Evolutionary conservation across 2,797 vertebrate species (phyloP), one percentile per base, ranked within the genome.

Genomic region (Coregonus sp.): DNA sequence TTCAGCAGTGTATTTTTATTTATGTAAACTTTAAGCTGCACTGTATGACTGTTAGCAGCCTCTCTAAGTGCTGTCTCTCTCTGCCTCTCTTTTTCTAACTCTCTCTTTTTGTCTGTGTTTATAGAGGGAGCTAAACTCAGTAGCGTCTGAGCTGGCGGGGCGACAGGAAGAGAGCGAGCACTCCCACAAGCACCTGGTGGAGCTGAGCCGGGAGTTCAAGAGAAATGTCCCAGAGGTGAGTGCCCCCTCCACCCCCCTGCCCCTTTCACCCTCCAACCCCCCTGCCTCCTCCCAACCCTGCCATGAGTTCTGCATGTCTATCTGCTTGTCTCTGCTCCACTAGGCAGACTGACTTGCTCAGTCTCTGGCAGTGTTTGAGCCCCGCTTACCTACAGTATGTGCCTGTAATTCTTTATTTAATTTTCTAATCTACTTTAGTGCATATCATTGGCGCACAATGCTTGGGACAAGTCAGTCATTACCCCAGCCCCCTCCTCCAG

Each of bases 151-250:
- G 81, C 94, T 96, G 94, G 96, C 95, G 65, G 95, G 93, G 0
- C 94, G 95, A 90, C 90, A 93, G 91, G 95, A 97, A 89, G 94
- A 95, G 90, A 95, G 95, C 11, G 89, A 95, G 1, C 94, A 94
- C 91, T 95, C 96, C 95, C 96, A 96, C 93, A 97, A 97, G 94
- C 96, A 95, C 94, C 95, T 98, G 94, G 94, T 97, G 91, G 96
- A 97, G 93, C 95, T 98, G 95, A 96, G 96, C 88, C 92, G 93
- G 92, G 97, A 98, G 95, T 98, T 98, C 94, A 95, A 96, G 95
- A 96, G 95, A 94, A 98, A 97, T 94, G 95, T 96, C 94, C 97
- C 97, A 81, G 96, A 97, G 96, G 96, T 97, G 95, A 94, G 93
- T 89, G 25, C 12, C 50, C 40, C 37, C 75, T 16, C 47, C 37